Conservation (phyloP, 2,113 vertebrate genomes). For the Ciconia stormi region DNA sequence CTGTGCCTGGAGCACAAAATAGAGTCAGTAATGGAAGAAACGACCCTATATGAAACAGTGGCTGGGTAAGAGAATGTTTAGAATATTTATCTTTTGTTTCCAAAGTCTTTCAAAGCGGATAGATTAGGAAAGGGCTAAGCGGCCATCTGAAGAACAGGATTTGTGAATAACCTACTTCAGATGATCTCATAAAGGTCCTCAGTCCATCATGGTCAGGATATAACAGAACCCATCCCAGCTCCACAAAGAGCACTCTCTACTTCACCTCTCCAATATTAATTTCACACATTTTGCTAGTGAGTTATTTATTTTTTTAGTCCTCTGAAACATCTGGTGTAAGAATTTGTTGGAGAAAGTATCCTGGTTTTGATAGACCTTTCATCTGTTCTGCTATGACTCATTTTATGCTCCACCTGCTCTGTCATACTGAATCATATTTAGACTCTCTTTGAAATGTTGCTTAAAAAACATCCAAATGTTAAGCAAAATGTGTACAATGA, state of each 20-base stretch:
- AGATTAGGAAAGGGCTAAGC: slow-evolving; percentile 12
- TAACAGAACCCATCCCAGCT: not conserved
- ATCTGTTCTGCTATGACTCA: slow-evolving; percentile 17
- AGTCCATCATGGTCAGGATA: not conserved
- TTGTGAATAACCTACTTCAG: slow-evolving; percentile 7
- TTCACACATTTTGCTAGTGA: not conserved
- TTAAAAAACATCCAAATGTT: not conserved
- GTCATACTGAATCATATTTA: slow-evolving; percentile 8
- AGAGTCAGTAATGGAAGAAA: not conserved
- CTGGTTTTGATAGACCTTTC: slow-evolving; percentile 12
- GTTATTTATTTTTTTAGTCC: not conserved
- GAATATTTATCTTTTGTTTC: not conserved
- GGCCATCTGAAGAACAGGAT: slow-evolving; percentile 7
- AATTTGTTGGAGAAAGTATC: slow-evolving; percentile 2
- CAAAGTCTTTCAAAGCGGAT: slow-evolving; percentile 23
- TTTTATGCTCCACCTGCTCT: slow-evolving; percentile 30
- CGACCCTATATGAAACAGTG: not conserved
- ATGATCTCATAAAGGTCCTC: not conserved
- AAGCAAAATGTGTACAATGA: not conserved
- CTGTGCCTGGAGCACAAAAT: not conserved
- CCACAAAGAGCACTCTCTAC: not conserved
- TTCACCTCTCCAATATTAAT: not conserved
- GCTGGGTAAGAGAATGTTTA: not conserved
- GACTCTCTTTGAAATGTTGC: not conserved
- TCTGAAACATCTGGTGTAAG: slow-evolving; percentile 6